phyloP scores from a whole-genome alignment of 1,140 invertebrate genomes.

The Aphaenogaster floridana region DNA sequence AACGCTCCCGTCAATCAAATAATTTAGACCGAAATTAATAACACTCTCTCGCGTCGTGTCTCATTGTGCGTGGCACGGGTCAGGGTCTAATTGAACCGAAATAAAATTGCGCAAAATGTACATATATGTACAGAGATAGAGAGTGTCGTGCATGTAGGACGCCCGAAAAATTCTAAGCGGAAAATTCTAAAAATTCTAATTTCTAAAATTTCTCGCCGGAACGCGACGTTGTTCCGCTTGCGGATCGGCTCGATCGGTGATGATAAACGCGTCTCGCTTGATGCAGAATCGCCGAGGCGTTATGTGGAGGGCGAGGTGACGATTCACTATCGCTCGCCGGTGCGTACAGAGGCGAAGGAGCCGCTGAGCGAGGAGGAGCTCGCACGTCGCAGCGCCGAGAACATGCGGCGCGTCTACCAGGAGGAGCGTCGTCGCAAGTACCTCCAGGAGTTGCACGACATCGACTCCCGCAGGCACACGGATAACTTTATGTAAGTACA shows the following conservation, averaged over 20 bases:
- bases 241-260: slow-evolving; percentile 15
- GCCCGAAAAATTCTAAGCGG: background rate
- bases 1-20: slow-evolving; percentile 12
- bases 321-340: slow-evolving; percentile 96
- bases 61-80: background rate
- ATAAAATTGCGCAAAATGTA: background rate
- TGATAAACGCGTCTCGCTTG: slow-evolving; percentile 59
- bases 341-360: slow-evolving; percentile 94
- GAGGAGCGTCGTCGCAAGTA: slow-evolving; percentile 95
- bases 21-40: slow-evolving; percentile 28
- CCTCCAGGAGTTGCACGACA: slow-evolving; percentile 96
- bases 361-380: slow-evolving; percentile 94
- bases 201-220: background rate
- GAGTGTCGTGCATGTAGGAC: background rate
- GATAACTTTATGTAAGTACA: slow-evolving; percentile 94
- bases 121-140: background rate
- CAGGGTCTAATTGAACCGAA: background rate
- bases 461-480: slow-evolving; percentile 95
- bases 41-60: background rate
- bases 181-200: too few species aligned
- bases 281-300: slow-evolving; percentile 92
- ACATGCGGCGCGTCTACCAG: slow-evolving; percentile 96
- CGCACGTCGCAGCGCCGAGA: slow-evolving; percentile 93
- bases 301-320: slow-evolving; percentile 97
- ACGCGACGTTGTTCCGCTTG: background rate